These are phyloP conservation scores for Sebastes schlegelii DNA, from an alignment of 2,113 vertebrate species.

Conservation along the genomic window DNA sequence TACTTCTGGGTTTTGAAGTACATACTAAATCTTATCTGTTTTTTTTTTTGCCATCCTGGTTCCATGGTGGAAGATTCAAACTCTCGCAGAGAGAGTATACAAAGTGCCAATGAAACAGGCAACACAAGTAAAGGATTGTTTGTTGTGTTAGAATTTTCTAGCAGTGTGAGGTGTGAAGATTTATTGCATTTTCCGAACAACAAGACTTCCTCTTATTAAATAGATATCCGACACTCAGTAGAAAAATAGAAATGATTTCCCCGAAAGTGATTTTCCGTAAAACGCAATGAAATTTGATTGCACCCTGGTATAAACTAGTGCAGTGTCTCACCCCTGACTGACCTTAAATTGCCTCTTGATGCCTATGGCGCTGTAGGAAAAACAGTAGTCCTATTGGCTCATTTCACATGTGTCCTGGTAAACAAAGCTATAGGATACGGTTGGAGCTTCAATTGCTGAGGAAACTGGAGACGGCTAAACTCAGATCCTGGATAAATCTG, in stretches of 20 bases:
- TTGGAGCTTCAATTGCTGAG: conserved; percentile 48
- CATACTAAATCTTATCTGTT: neutral
- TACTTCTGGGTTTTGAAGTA: neutral
- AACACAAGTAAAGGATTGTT: conserved; percentile 16
- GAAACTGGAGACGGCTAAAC: conserved; percentile 28
- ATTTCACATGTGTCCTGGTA: conserved; percentile 61
- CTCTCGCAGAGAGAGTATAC: neutral
- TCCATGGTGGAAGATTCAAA: neutral
- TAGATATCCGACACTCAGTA: conserved; percentile 30
- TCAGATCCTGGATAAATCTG: conserved; percentile 35
- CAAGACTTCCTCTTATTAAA: conserved; percentile 25
- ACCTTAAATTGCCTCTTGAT: conserved; percentile 71
- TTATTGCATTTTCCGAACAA: conserved; percentile 31
- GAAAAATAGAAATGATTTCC: conserved; percentile 53
- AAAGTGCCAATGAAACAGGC: conserved; percentile 6
- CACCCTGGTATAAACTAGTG: conserved; percentile 53
- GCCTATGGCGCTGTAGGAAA: conserved; percentile 60
- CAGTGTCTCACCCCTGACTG: conserved; percentile 71
- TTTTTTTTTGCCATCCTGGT: neutral
- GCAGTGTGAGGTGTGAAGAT: conserved; percentile 20
- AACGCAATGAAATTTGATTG: conserved; percentile 59
- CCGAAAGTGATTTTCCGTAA: conserved; percentile 58
- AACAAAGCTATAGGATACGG: conserved; percentile 64
- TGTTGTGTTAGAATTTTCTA: conserved; percentile 13
- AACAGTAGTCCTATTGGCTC: conserved; percentile 49